These are phyloP conservation scores for Neofelis nebulosa DNA, from an alignment of 2,113 vertebrate species.

Conservation along the genomic window DNA sequence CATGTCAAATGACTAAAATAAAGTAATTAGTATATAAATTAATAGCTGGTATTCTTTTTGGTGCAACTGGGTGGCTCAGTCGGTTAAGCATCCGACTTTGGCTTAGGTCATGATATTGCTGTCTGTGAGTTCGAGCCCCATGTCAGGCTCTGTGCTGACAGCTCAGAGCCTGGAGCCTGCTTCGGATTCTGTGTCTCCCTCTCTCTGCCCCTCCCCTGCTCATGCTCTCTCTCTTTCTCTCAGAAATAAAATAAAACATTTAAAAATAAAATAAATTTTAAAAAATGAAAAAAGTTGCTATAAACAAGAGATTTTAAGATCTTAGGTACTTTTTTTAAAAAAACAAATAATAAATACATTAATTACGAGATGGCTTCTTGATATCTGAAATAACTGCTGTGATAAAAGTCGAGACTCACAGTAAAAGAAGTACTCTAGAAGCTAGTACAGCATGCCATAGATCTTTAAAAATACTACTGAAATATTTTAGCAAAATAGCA, in stretches of 20 bases:
- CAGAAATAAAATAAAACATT: too few species aligned
- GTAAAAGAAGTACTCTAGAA: neutral
- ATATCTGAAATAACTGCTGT: neutral
- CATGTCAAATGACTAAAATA: conserved; percentile 12
- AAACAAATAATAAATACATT: neutral
- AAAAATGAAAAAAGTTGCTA: neutral
- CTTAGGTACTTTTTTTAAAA: neutral
- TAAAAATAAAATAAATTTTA: too few species aligned
- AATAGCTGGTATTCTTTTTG: neutral
- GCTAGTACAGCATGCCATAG: neutral
- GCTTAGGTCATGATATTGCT: too few species aligned
- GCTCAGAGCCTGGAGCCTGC: too few species aligned
- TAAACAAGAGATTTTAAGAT: neutral
- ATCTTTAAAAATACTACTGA: conserved; percentile 17
- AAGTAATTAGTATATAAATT: neutral
- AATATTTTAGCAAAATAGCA: neutral
- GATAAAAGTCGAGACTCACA: neutral
- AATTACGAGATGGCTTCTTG: neutral
- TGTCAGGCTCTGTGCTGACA: too few species aligned
- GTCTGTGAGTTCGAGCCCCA: too few species aligned
- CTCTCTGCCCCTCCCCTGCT: too few species aligned
- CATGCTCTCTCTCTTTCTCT: too few species aligned
- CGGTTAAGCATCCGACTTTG: too few species aligned
- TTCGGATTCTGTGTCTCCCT: too few species aligned
- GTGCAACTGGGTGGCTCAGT: too few species aligned